These are phyloP conservation scores for Tiliacea aurago DNA, from an alignment of 2,888 invertebrate species.

Conservation along the genomic window DNA sequence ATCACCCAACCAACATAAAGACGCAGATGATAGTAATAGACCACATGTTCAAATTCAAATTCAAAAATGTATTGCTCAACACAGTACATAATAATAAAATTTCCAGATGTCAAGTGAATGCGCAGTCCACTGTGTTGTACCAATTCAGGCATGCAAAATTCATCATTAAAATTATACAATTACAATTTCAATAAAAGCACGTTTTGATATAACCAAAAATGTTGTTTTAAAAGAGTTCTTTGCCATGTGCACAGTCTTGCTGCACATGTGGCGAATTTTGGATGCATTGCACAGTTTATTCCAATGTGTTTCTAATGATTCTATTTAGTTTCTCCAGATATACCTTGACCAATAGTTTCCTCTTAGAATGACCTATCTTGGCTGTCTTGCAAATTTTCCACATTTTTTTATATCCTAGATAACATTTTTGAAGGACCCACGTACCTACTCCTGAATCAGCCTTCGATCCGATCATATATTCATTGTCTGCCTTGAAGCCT, in stretches of 20 bases:
- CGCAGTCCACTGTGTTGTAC: too few species aligned
- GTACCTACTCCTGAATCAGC: conserved; percentile 10
- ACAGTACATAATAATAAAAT: too few species aligned
- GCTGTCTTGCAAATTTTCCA: not conserved
- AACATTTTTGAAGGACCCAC: conserved; percentile 1
- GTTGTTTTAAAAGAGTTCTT: not conserved
- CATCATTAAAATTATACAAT: too few species aligned
- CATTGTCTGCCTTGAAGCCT: conserved; percentile 39
- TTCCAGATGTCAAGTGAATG: too few species aligned
- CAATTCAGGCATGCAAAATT: too few species aligned
- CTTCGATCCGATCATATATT: conserved; percentile 20
- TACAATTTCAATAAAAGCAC: too few species aligned
- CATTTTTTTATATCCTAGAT: not conserved
- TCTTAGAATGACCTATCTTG: not conserved
- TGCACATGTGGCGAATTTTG: conserved; percentile 1
- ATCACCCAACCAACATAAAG: not conserved
- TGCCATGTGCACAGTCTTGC: conserved; percentile 27
- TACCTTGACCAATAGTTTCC: not conserved
- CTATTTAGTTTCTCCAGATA: not conserved
- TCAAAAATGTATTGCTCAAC: too few species aligned
- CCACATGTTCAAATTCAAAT: too few species aligned
- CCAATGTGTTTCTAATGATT: not conserved
- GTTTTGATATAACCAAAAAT: conserved; percentile 18
- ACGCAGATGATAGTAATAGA: conserved; percentile 8
- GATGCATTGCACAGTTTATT: not conserved